Conservation (phyloP, 2,888 invertebrate species). For the Agrochola litura region DNA sequence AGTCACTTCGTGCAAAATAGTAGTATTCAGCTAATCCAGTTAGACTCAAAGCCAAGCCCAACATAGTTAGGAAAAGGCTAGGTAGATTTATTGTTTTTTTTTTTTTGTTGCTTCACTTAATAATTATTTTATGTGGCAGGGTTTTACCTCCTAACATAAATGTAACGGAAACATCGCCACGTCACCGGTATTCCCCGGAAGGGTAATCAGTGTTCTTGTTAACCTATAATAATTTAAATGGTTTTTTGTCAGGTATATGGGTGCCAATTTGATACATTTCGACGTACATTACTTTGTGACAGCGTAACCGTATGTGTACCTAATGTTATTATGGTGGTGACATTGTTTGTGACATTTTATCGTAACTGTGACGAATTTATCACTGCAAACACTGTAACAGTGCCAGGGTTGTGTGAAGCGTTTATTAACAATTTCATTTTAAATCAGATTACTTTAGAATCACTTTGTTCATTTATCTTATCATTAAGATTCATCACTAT, state of each 20-base stretch:
- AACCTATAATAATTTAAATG: too few relatives aligned
- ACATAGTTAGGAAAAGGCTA: not conserved
- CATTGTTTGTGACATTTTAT: not conserved
- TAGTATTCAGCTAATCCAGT: not conserved
- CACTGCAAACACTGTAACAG: not conserved
- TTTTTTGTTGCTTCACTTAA: not conserved
- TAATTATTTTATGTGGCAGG: not conserved
- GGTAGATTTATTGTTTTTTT: not conserved
- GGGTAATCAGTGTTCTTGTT: too few relatives aligned
- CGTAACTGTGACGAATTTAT: not conserved
- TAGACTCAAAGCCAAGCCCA: not conserved
- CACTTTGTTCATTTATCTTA: not conserved
- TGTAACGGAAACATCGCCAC: not conserved
- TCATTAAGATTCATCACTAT: not conserved
- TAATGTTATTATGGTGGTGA: not conserved
- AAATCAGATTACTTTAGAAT: not conserved
- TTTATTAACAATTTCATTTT: not conserved
- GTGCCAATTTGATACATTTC: not conserved
- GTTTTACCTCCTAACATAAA: not conserved
- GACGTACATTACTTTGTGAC: not conserved
- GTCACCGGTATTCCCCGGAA: not conserved
- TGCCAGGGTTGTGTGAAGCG: not conserved
- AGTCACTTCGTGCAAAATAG: not conserved
- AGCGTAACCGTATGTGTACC: not conserved
- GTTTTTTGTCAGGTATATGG: too few relatives aligned